Conservation (phyloP, 2,113 vertebrate species). For the Prunella himalayana region DNA sequence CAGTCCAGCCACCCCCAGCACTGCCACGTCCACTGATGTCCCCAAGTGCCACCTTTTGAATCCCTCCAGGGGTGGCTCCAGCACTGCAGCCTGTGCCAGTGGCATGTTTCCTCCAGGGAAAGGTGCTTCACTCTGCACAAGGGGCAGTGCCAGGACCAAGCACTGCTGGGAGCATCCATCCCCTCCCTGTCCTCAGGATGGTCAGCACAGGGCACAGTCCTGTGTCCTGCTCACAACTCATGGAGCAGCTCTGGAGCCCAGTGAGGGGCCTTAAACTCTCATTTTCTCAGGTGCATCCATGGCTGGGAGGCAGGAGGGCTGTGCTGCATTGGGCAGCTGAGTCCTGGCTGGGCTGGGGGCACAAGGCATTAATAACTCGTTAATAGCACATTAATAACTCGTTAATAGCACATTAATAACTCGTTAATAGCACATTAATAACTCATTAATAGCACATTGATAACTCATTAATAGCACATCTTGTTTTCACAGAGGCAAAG, state of each 20-base stretch:
- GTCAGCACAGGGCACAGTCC: background rate
- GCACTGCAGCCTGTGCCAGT: background rate
- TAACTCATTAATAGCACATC: background rate
- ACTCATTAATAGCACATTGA: background rate
- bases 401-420: background rate
- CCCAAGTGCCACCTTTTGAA: background rate
- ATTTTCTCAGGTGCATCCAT: background rate
- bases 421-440: no score
- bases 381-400: background rate
- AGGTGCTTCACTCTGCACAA: background rate
- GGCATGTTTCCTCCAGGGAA: background rate
- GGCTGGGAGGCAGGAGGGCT: background rate
- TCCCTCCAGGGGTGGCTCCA: background rate
- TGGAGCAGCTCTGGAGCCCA: rapidly evolving
- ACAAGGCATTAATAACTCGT: background rate
- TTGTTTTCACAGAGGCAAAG: background rate
- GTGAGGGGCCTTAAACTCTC: rapidly evolving
- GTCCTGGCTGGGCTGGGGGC: background rate
- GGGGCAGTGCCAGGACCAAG: background rate
- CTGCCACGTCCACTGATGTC: background rate
- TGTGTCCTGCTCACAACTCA: rapidly evolving
- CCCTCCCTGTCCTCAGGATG: rapidly evolving
- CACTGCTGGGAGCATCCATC: rapidly evolving
- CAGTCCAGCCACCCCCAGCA: background rate
- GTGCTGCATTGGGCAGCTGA: background rate